Conservation (phyloP, 2,888 invertebrate species). For the Stenoptilia bipunctidactyla region DNA sequence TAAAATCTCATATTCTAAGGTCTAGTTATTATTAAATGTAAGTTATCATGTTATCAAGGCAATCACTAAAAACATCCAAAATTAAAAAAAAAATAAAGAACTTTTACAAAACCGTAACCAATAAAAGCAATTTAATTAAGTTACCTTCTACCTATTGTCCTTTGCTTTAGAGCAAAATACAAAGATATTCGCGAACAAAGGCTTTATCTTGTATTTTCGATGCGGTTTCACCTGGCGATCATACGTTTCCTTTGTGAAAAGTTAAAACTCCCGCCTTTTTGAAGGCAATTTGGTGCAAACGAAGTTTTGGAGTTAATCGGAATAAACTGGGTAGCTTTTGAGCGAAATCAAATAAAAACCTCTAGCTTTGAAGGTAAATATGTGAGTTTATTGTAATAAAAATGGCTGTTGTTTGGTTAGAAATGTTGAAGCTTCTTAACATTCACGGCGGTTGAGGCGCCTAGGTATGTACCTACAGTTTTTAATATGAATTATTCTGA, state of each 20-base stretch:
- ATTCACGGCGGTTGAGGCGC: conserved; percentile 27
- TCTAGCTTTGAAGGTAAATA: conserved; percentile 49
- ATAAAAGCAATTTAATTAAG: too few relatives aligned
- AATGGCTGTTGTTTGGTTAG: conserved; percentile 50
- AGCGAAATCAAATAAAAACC: conserved; percentile 46
- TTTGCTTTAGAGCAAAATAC: conserved; percentile 17
- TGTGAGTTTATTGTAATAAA: conserved; percentile 62
- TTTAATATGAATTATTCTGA: conserved; percentile 63
- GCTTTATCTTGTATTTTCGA: background rate
- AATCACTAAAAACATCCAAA: too few relatives aligned
- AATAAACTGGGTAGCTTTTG: conserved; percentile 27
- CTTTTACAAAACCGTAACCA: too few relatives aligned
- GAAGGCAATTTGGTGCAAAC: conserved; percentile 4
- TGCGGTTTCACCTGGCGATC: background rate
- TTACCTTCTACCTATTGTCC: too few relatives aligned
- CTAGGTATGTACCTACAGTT: conserved; percentile 49
- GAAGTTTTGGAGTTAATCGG: conserved; percentile 24
- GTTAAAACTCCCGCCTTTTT: conserved; percentile 14
- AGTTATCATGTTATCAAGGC: too few relatives aligned
- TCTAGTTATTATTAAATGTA: too few relatives aligned
- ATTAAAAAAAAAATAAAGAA: too few relatives aligned
- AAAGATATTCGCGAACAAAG: conserved; percentile 20
- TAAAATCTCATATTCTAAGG: too few relatives aligned
- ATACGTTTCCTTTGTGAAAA: background rate
- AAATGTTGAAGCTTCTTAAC: conserved; percentile 34